Evolutionary conservation across 2,113 vertebrate genomes (phyloP).

Genomic region (Oreochromis tanganicae): DNA sequence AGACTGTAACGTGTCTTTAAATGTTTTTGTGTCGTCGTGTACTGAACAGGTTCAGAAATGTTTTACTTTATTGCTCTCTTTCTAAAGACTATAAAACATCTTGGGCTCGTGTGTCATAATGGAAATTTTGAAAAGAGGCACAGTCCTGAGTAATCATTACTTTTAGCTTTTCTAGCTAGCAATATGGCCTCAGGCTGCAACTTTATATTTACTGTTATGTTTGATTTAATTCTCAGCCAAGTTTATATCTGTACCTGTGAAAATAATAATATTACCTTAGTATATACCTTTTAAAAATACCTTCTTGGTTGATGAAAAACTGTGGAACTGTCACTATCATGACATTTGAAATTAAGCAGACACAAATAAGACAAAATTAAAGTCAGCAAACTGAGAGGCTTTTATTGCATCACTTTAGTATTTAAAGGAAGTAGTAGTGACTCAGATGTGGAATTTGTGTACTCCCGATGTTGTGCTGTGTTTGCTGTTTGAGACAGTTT

Average conservation of each 20-base stretch:
- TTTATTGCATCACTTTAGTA: constrained; percentile 46
- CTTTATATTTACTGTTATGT: not conserved
- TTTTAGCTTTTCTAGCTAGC: not conserved
- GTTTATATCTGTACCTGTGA: not conserved
- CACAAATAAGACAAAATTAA: not conserved
- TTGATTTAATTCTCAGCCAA: not conserved
- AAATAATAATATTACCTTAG: not conserved
- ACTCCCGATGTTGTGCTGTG: not conserved
- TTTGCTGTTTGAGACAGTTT: not conserved
- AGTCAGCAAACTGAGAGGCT: not conserved
- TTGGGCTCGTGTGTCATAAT: not conserved
- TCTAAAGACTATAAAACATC: not conserved
- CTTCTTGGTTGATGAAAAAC: not conserved
- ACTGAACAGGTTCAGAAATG: not conserved
- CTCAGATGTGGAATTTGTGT: not conserved
- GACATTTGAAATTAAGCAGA: not conserved
- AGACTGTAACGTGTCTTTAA: not conserved
- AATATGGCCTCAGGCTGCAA: not conserved
- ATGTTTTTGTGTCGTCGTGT: not conserved
- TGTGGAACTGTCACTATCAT: not conserved
- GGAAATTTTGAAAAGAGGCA: not conserved
- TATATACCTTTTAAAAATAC: not conserved
- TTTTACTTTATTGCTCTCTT: not conserved
- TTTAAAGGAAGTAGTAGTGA: not conserved
- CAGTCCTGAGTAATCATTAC: not conserved